Evolutionary conservation across 2,113 vertebrate species (phyloP).

Genomic region (Anoura caudifer): DNA sequence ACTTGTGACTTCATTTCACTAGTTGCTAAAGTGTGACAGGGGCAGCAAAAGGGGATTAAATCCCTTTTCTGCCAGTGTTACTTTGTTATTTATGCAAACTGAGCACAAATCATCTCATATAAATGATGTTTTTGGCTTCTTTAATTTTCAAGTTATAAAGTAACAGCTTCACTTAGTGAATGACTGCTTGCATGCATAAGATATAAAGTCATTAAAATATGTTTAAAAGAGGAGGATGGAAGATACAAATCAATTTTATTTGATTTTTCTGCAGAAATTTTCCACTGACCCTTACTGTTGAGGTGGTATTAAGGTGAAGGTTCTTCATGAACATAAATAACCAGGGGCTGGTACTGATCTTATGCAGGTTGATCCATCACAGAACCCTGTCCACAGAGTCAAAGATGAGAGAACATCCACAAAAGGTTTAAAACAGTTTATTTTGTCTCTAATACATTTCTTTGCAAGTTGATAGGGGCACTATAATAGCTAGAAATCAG

Average conservation of each 20-base stretch:
- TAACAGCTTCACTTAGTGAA: slow-evolving; percentile 18
- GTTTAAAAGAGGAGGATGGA: neutral
- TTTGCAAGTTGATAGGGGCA: neutral
- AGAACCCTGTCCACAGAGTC: neutral
- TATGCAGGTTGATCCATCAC: neutral
- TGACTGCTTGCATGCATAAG: neutral
- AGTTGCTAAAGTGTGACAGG: neutral
- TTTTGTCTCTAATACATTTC: neutral
- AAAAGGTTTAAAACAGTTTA: neutral
- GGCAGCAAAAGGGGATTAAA: neutral
- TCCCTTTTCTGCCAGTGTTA: neutral
- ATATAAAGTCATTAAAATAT: slow-evolving; percentile 36
- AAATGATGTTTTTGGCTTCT: neutral
- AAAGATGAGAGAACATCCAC: neutral
- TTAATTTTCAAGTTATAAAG: slow-evolving; percentile 18
- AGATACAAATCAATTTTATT: neutral
- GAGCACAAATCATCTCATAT: neutral
- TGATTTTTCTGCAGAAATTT: neutral
- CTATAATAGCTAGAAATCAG: neutral
- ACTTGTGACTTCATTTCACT: neutral
- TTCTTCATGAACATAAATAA: neutral
- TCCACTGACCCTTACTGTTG: neutral
- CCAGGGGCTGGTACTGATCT: neutral
- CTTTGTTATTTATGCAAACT: neutral
- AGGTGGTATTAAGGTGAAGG: neutral